A percentile compares a stretch with the other conserved stretches of the same genome.
Conservation (phyloP, 2,888 invertebrate genomes). For the Tortrix viridana region DNA sequence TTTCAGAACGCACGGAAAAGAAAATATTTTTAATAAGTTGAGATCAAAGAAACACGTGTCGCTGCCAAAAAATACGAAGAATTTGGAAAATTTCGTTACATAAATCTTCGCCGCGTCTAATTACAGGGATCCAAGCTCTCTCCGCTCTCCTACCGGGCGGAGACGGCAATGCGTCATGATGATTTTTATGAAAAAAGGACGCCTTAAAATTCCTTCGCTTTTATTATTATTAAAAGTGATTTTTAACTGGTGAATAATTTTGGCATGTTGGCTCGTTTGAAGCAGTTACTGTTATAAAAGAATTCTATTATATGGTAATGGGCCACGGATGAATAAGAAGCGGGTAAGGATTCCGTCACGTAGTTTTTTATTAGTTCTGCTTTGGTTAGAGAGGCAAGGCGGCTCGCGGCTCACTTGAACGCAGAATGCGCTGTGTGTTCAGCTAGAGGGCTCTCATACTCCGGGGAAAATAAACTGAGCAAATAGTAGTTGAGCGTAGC, state of each 20-base stretch:
- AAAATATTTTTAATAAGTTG: constrained; percentile 46
- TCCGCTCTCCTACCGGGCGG: constrained; percentile 67
- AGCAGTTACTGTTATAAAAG: constrained; percentile 12
- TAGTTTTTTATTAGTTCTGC: constrained; percentile 70
- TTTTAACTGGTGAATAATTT: constrained; percentile 43
- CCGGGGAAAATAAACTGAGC: constrained; percentile 75
- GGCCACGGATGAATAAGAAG: constrained; percentile 55
- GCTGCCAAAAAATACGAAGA: constrained; percentile 73
- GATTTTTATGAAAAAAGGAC: constrained; percentile 72
- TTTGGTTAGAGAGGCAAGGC: constrained; percentile 60
- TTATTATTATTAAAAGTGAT: constrained; percentile 59
- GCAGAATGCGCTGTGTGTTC: constrained; percentile 65
- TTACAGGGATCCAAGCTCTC: constrained; percentile 73
- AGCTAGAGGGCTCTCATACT: constrained; percentile 67
- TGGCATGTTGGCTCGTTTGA: constrained; percentile 17
- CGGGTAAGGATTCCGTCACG: constrained; percentile 55
- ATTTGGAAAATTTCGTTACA: constrained; percentile 73
- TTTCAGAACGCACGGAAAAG: constrained; percentile 33
- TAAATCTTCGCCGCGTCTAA: constrained; percentile 80
- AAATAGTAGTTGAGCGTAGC: constrained; percentile 67
- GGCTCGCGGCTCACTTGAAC: constrained; percentile 67
- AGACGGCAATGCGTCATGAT: constrained; percentile 76
- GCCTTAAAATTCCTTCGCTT: constrained; percentile 51
- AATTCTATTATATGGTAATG: constrained; percentile 42
- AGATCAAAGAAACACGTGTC: constrained; percentile 60